Base-by-base conservation (phyloP, 2,888 invertebrate genomes). In the Plagodis dolabraria region DNA sequence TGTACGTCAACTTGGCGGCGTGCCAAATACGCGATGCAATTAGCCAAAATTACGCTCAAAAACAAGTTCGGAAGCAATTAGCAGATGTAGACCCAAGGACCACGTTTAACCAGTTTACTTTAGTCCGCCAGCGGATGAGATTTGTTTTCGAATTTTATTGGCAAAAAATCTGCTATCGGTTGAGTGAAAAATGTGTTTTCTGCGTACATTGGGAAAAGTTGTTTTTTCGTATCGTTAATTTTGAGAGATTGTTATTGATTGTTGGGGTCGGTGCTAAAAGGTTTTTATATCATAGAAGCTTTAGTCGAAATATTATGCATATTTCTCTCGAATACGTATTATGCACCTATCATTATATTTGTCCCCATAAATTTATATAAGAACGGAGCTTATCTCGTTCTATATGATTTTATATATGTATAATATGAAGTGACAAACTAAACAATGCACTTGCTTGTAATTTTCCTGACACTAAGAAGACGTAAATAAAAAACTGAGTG, bases 1-100 rank as follows among this genome's bases (percentile, higher is more conserved):
- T 46, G 70, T 75, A 77, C 77, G 77, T 68, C 72, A 71, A 76
- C 77, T 82, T 88, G 89, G 88, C 87, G 68, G 67, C 51, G 68
- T 68, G 86, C 90, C 89, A 80, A 87, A 81, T 79, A 79, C 84
- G 77, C 83, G 82, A 77, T 80, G 89, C 88, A 90, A 89, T 92
- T 92, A 91, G 89, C 89, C 83, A 80, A 88, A 91, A 90, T 90
- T 87, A 89, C 89, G 86, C 83, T 85, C 83, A 83, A 89, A 89
- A 92, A 91, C 90, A 89, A 89, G 85, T 89, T 88, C 22, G 22
- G 22, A 22, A 22, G 22, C 22, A 22, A 22, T 22, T 22, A 22
- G 22, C 22, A 22, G 22, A 86, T 88, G 88, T 87, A 85, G 84
- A 86, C 79, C 72, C 75, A 79, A 85, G 77, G 80, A 84, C 78